Evolutionary conservation across 2,888 invertebrate genomes (phyloP).

Genomic region (Oeneis ivallda): DNA sequence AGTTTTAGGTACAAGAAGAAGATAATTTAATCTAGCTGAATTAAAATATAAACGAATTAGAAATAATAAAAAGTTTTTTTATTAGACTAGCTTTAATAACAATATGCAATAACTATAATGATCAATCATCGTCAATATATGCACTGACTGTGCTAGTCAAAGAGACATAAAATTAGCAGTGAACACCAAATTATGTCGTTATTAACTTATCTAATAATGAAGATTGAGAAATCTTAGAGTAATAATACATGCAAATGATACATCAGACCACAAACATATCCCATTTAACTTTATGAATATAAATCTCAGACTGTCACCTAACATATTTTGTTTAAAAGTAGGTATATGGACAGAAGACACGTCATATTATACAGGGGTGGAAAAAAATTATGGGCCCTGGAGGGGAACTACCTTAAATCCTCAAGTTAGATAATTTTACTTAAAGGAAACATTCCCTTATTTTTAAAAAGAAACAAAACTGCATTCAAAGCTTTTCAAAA

Average conservation of each 20-base stretch:
- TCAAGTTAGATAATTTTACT: no score
- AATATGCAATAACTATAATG: conserved; percentile 7
- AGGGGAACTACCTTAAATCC: no score
- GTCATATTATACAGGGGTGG: no score
- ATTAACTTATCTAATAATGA: conserved; percentile 21
- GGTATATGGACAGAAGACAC: conserved; percentile 24
- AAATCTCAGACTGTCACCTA: conserved; percentile 36
- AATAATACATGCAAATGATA: conserved; percentile 31
- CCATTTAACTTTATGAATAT: conserved; percentile 33
- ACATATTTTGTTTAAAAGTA: conserved; percentile 9
- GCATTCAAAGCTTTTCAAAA: no score
- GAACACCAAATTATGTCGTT: conserved; percentile 17
- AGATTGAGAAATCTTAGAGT: conserved; percentile 29
- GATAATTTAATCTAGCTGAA: background rate
- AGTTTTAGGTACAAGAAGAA: background rate
- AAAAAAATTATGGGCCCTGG: no score
- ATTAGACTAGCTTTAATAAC: conserved; percentile 26
- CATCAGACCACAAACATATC: conserved; percentile 39
- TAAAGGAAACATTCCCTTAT: no score
- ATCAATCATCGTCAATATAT: background rate
- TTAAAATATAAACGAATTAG: conserved; percentile 1
- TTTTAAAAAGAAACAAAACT: no score
- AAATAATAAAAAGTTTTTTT: background rate
- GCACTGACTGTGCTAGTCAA: conserved; percentile 1
- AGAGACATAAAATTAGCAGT: conserved; percentile 11